Conservation (phyloP, 2,888 invertebrate genomes). For the Brachynemurus nebulosus region DNA sequence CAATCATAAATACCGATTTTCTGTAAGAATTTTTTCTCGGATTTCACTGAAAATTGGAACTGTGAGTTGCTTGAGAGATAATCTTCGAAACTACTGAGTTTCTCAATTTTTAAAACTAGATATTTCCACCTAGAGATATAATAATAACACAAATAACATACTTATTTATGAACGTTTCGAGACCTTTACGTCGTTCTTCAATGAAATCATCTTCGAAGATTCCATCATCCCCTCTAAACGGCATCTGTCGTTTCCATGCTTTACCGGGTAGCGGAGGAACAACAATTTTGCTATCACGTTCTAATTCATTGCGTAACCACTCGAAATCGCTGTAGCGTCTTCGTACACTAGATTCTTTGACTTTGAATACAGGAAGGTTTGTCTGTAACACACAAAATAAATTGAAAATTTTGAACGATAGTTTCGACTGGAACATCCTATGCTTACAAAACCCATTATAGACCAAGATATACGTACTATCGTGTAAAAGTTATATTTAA, state of each 20-base stretch:
- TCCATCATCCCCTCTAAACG: constrained; percentile 96
- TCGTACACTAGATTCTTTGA: constrained; percentile 95
- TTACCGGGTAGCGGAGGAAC: constrained; percentile 97
- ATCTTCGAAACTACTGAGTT: no score
- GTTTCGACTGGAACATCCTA: neutral
- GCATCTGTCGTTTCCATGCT: constrained; percentile 96
- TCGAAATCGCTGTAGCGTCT: constrained; percentile 99
- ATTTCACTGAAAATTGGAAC: no score
- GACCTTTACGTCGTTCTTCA: constrained; percentile 92
- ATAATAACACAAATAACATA: no score
- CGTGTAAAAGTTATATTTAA: no score
- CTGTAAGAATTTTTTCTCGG: no score
- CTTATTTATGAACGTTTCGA: constrained; percentile 99
- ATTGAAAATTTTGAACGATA: neutral
- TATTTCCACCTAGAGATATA: no score
- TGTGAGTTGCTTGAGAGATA: no score
- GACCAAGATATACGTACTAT: constrained; percentile 6
- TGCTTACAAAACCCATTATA: neutral
- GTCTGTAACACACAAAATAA: constrained; percentile 53
- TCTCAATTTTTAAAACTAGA: no score
- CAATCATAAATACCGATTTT: no score
- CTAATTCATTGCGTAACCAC: constrained; percentile 97
- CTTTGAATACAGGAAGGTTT: constrained; percentile 97
- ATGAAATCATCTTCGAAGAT: constrained; percentile 99
- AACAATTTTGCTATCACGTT: constrained; percentile 99